Percentiles rank a stretch among this genome's conserved stretches.
Evolutionary conservation across 64 coral and sea anemone species (phyloP).

Genomic region (Porites australiensis): DNA sequence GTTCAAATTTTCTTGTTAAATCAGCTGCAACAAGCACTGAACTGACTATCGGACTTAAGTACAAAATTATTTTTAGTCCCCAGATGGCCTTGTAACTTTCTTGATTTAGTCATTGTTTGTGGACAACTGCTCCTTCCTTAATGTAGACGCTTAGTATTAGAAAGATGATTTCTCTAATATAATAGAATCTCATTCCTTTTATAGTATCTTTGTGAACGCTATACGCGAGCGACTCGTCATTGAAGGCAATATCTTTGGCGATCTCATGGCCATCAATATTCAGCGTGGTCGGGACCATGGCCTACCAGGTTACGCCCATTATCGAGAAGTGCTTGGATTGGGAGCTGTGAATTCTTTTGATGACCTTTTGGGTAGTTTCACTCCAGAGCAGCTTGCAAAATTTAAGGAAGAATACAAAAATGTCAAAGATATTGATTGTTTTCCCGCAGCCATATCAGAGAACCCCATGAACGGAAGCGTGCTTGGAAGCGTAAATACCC

Average conservation of each 20-base stretch:
- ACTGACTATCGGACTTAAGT: too few species aligned
- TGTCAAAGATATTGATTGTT: slow-evolving; percentile 62
- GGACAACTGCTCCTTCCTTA: too few species aligned
- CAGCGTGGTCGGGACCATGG: slow-evolving; percentile 79
- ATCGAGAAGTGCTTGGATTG: slow-evolving; percentile 2
- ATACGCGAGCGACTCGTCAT: slow-evolving; percentile 11
- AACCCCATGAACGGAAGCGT: neutral
- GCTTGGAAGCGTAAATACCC: slow-evolving; percentile 34
- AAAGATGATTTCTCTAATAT: too few species aligned
- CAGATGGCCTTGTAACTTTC: too few species aligned
- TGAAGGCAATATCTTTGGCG: neutral
- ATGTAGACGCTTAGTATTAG: too few species aligned
- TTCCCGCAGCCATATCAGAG: neutral
- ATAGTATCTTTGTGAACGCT: slow-evolving; percentile 8
- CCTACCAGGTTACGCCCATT: slow-evolving; percentile 44
- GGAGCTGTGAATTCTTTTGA: neutral
- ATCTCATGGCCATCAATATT: slow-evolving; percentile 69
- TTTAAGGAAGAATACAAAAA: neutral
- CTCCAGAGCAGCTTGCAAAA: neutral
- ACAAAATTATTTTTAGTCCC: too few species aligned
- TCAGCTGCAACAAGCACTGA: too few species aligned
- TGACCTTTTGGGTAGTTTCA: neutral
- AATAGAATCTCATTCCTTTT: neutral
- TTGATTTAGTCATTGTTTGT: too few species aligned
- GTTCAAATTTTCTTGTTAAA: too few species aligned